Conservation (phyloP, 1,140 invertebrate genomes). For the Onthophagus taurus region DNA sequence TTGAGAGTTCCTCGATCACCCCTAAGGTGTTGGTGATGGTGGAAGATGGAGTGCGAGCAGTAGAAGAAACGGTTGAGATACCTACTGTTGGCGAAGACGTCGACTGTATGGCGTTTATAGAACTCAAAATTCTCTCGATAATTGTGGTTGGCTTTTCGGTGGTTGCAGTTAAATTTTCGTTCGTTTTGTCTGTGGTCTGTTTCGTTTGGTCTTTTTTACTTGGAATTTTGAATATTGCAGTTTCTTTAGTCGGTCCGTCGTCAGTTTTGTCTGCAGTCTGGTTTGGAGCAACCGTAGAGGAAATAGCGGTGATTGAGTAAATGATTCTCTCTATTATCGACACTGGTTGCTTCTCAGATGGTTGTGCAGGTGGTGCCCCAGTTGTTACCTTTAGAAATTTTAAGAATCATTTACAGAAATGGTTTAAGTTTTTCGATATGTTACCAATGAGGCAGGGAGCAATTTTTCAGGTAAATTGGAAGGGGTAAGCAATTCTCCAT, state of each 20-base stretch:
- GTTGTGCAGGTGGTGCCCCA: constrained; percentile 7
- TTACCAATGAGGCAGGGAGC: constrained; percentile 6
- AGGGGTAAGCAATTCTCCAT: constrained; percentile 23
- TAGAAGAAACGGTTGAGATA: constrained; percentile 14
- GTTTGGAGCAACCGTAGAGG: constrained; percentile 27
- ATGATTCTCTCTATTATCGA: constrained; percentile 36
- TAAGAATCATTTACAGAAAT: too few species aligned
- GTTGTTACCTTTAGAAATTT: constrained; percentile 7
- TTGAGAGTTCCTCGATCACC: constrained; percentile 24
- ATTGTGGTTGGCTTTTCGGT: constrained; percentile 37
- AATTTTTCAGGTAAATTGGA: constrained; percentile 8
- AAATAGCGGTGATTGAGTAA: constrained; percentile 34
- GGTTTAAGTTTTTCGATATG: constrained; percentile 4
- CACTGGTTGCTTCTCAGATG: constrained; percentile 24
- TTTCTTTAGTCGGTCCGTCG: constrained; percentile 18
- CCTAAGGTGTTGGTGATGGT: constrained; percentile 19
- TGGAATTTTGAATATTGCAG: constrained; percentile 33
- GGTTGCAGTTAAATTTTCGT: constrained; percentile 20
- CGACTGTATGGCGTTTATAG: constrained; percentile 33
- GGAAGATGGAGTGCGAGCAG: constrained; percentile 23
- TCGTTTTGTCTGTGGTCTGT: constrained; percentile 21
- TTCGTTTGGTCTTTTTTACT: constrained; percentile 24
- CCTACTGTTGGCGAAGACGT: constrained; percentile 16
- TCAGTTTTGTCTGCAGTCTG: constrained; percentile 15
- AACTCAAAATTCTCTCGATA: constrained; percentile 35